These are phyloP conservation scores for Phocoena sinus DNA, from an alignment of 2,113 vertebrate species.

Conservation along the genomic window DNA sequence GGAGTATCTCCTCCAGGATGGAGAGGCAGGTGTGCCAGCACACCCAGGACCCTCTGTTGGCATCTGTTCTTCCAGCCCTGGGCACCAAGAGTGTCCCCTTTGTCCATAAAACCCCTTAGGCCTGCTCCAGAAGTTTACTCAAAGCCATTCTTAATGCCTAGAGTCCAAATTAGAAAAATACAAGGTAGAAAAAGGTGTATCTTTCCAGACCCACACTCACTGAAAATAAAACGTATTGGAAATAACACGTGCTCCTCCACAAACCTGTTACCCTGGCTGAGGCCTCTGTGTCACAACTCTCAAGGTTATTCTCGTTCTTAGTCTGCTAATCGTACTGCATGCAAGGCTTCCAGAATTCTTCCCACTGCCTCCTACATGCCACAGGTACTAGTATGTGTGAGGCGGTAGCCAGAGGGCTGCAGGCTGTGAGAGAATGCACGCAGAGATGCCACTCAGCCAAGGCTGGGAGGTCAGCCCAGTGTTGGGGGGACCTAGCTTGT, in stretches of 20 bases:
- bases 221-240: background rate
- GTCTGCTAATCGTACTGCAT: background rate
- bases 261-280: background rate
- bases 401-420: background rate
- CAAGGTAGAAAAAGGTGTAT: background rate
- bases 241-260: background rate
- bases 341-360: background rate
- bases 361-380: background rate
- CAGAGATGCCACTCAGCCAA: background rate
- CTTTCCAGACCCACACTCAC: background rate
- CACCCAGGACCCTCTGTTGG: background rate
- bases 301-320: background rate
- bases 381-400: background rate
- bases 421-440: accelerated
- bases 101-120: background rate
- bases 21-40: background rate
- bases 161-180: background rate
- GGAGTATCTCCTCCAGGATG: background rate
- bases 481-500: background rate
- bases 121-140: background rate
- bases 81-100: background rate
- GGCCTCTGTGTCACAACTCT: background rate
- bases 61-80: background rate
- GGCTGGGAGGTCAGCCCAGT: background rate
- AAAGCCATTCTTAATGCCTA: background rate